Base-by-base conservation (phyloP, 2,888 invertebrate genomes). In the Amphipyra berbera region DNA sequence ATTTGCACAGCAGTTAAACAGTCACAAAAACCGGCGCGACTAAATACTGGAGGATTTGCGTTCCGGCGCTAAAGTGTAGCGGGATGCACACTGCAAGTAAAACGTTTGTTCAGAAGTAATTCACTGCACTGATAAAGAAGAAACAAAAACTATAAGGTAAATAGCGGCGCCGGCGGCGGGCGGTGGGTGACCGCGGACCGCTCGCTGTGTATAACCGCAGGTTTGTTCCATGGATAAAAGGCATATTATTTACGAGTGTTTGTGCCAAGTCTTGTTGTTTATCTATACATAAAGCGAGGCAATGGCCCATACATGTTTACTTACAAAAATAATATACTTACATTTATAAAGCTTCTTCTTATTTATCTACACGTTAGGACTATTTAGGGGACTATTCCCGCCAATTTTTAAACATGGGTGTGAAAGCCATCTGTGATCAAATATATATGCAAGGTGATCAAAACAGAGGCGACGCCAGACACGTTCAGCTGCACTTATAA, bases 1-100 rank as follows among this genome's bases (percentile, higher is more conserved):
- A 57, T 68, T 46, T 50, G 45, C 45, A 21, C 14, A 37, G 12
- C 40, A 50, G 37, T 61, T 68, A 49, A 61, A 27, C 42, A 40
- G 27, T 40, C 9, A 14, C 63, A 63, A 70, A 58, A 50, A 63
- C 21, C n/a, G 27, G 12, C 21, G n/a, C 10, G 10, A 42, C 50
- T 37, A 61, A 69, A 21, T 61, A 38, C 44, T 30, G 13, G 12
- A 27, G 40, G 49, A 40, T 44, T 69, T 46, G 21, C 15, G 21
- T 38, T 12, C n/a, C 44, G 38, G 9, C n/a, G 38, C 15, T 45
- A 15, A 37, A 30, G 12, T 50, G 33, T 33, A 14, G 27, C 38
- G 40, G 50, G n/a, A 35, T 21, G 12, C 21, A 21, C 35, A 40
- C 15, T 35, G 44, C 44, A 56, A 15, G 37, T 37, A 10, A 12